Conservation (phyloP, 2,888 invertebrate genomes). For the Catonia carolina region DNA sequence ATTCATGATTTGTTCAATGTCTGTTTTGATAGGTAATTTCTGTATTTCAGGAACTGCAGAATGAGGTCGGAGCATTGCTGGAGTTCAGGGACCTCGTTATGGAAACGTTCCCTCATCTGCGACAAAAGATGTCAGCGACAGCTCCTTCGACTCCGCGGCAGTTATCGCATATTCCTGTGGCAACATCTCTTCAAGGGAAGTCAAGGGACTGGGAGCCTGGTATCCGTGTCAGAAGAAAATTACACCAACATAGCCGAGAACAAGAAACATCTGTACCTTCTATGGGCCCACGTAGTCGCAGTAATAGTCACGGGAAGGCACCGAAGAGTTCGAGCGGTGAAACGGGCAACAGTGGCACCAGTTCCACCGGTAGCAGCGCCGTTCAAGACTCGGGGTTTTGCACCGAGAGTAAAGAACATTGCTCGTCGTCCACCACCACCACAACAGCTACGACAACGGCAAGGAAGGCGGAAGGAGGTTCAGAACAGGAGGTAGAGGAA, state of each 20-base stretch:
- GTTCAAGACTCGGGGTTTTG: slow-evolving; percentile 84
- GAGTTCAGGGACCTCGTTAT: slow-evolving; percentile 91
- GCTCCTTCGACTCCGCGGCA: slow-evolving; percentile 15
- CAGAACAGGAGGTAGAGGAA: slow-evolving; percentile 71
- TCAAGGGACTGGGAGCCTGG: slow-evolving; percentile 42
- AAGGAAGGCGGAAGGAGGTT: slow-evolving; percentile 30
- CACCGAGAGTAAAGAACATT: slow-evolving; percentile 51
- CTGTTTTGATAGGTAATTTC: too few relatives aligned
- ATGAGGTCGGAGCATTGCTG: slow-evolving; percentile 85
- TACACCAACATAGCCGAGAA: slow-evolving; percentile 35
- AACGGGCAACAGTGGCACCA: slow-evolving; percentile 42
- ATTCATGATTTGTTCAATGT: too few relatives aligned
- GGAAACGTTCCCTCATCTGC: slow-evolving; percentile 87
- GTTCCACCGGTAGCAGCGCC: slow-evolving; percentile 50
- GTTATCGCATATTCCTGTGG: slow-evolving; percentile 16
- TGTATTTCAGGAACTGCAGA: slow-evolving; percentile 66
- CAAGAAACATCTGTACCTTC: slow-evolving; percentile 28
- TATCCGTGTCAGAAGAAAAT: slow-evolving; percentile 77
- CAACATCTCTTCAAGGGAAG: slow-evolving; percentile 15
- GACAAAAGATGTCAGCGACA: slow-evolving; percentile 70
- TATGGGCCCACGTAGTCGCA: slow-evolving; percentile 52
- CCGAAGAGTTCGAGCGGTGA: slow-evolving; percentile 43
- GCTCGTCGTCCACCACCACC: slow-evolving; percentile 9
- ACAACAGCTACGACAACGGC: neutral
- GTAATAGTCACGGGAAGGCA: slow-evolving; percentile 55